phyloP scores from a whole-genome alignment of 2,797 vertebrate species.

The Helostoma temminkii region DNA sequence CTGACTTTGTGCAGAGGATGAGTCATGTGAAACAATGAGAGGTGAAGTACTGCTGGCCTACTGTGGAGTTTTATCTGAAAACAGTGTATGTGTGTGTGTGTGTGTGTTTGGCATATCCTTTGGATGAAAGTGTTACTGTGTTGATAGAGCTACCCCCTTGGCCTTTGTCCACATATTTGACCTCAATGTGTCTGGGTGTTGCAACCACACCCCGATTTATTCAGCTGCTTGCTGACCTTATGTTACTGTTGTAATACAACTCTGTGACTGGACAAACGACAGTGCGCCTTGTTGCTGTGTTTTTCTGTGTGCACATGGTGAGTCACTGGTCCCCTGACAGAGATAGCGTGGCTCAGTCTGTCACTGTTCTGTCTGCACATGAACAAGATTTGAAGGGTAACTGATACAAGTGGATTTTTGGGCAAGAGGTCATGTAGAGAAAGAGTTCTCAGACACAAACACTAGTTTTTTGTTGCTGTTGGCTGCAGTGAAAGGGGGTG shows the following conservation, averaged over 20 bases:
- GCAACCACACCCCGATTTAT: conserved; percentile 21
- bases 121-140: conserved; percentile 37
- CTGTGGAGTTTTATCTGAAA: not conserved
- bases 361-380: conserved; percentile 27
- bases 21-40: conserved; percentile 37
- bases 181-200: conserved; percentile 47
- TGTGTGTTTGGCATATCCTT: conserved; percentile 12
- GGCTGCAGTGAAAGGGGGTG: conserved; percentile 15
- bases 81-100: conserved; percentile 22
- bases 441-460: conserved; percentile 15
- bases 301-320: conserved; percentile 38
- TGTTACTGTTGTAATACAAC: conserved; percentile 16
- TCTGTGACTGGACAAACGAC: conserved; percentile 16
- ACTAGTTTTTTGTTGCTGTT: conserved; percentile 25
- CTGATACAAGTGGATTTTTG: conserved; percentile 40
- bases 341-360: conserved; percentile 41
- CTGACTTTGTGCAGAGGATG: conserved; percentile 8
- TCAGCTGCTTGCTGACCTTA: conserved; percentile 25
- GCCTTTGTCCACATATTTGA: conserved; percentile 52
- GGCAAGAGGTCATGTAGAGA: conserved; percentile 29
- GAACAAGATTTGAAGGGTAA: conserved; percentile 56
- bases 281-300: conserved; percentile 13
- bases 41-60: conserved; percentile 27
- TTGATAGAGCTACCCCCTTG: conserved; percentile 38
- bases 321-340: conserved; percentile 58